A percentile compares a stretch with the other conserved stretches of the same genome.
phyloP scores from a whole-genome alignment of 2,797 vertebrate species.

The Anniella stebbinsi region DNA sequence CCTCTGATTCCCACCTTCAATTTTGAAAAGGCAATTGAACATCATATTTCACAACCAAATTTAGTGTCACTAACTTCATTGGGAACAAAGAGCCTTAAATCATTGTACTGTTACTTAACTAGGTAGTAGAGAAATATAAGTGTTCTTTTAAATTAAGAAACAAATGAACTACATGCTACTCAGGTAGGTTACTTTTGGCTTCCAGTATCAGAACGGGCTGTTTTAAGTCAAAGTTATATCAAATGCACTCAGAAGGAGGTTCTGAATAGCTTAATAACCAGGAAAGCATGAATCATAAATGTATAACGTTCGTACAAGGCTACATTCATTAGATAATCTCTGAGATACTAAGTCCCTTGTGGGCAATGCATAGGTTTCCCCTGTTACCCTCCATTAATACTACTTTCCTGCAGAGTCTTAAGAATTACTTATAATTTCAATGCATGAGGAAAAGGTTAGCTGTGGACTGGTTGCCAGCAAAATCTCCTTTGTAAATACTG shows the following conservation, averaged over 20 bases:
- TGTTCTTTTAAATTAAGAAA: neutral
- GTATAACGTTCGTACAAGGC: slow-evolving; percentile 12
- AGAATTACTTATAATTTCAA: slow-evolving; percentile 50
- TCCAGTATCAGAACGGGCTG: fast-evolving
- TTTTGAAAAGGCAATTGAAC: neutral
- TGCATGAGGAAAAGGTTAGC: slow-evolving; percentile 56
- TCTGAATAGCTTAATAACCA: slow-evolving; percentile 20
- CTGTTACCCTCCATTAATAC: slow-evolving; percentile 61
- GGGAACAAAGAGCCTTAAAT: neutral
- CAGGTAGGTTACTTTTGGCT: neutral
- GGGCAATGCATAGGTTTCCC: slow-evolving; percentile 42
- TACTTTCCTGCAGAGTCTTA: slow-evolving; percentile 52
- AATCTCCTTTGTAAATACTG: slow-evolving; percentile 53
- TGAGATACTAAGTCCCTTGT: neutral
- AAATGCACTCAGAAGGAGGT: neutral
- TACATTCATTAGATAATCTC: slow-evolving; percentile 37
- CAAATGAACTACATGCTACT: neutral
- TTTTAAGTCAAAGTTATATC: fast-evolving
- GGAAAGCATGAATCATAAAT: slow-evolving; percentile 18
- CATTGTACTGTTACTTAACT: neutral
- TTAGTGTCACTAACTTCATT: neutral
- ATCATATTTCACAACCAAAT: neutral
- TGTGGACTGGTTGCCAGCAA: slow-evolving; percentile 66
- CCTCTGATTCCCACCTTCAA: neutral
- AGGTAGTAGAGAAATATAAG: too few species aligned